Percentiles rank a stretch among this genome's conserved stretches.
These are phyloP conservation scores for Myotis davidii DNA, from an alignment of 2,113 vertebrate species.

Conservation along the genomic window DNA sequence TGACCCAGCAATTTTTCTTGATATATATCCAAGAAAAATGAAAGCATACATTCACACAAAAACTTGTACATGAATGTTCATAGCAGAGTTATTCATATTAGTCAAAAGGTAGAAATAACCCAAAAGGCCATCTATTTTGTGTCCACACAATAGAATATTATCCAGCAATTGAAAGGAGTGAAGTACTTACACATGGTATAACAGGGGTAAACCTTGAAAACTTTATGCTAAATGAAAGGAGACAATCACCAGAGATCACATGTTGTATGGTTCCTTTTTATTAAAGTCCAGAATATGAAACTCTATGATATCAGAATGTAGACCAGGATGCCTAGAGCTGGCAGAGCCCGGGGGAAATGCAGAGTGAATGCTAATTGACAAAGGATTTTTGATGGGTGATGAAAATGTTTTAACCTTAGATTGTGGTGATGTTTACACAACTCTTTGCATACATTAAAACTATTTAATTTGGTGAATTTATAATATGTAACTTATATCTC, in stretches of 20 bases:
- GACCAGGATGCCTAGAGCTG: accelerated
- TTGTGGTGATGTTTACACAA: not conserved
- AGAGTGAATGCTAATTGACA: not conserved
- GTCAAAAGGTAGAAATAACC: not conserved
- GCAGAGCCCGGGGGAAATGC: accelerated
- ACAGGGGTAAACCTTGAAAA: not conserved
- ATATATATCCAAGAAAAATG: not conserved
- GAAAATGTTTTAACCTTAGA: not conserved
- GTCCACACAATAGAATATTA: not conserved
- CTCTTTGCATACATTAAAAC: not conserved
- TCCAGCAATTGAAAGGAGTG: not conserved
- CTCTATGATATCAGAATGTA: not conserved
- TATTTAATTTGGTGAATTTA: not conserved
- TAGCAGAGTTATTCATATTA: not conserved
- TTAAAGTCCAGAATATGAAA: not conserved
- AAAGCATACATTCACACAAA: not conserved
- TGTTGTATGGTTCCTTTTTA: not conserved
- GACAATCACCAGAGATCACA: not conserved
- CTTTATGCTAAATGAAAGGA: not conserved
- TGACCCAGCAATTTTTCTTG: not conserved
- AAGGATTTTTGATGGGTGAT: not conserved
- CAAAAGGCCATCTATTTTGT: not conserved
- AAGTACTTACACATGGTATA: not conserved
- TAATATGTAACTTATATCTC: not conserved
- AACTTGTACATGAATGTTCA: not conserved